Base-by-base conservation (phyloP, 2,797 vertebrate species). In the Setipinna tenuifilis region DNA sequence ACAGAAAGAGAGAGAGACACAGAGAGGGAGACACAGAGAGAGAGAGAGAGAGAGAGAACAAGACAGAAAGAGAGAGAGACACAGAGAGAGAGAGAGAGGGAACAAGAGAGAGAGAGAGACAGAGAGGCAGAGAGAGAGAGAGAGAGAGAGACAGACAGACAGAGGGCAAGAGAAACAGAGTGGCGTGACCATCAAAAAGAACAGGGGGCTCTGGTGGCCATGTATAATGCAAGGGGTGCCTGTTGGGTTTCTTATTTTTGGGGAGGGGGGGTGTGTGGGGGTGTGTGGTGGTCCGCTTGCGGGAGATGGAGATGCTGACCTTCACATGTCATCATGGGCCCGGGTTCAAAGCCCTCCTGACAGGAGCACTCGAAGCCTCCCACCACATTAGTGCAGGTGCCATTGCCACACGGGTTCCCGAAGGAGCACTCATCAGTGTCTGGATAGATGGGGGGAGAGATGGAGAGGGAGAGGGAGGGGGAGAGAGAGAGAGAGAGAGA, bases 311-410 rank as follows among this genome's bases (percentile, higher is more conserved):
- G 19, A 6, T 59, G 50, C 92, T 59, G 90, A 98, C 98, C 97
- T 96, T 99, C 97, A 4, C 98, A 99, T 3, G 96, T 97, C 97
- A 98, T 97, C 97, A 96, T 97, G 87, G 97, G 93, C 59, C 98
- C 97, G 0, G 98, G 97, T 92, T 98, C 97, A 0, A 99, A 99
- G 81, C 98, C 97, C 0, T 98, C 97, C 7, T 97, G 95, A 3
- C 98, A 99, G 21, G 94, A 93, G 0, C 98, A 99, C 91, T 98
- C 96, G 0, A 99, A 99, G 25, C 98, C 97, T 82, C 98, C 98
- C 3, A 97, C 92, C 88, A 98, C 97, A 0, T 98, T 99, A 87
- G 96, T 96, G 92, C 98, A 99, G 68, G 96, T 97, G 80, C 98
- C 98, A 0, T 97, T 97, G 46, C 98, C 97, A 44, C 98, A 99